phyloP scores from a whole-genome alignment of 1,140 invertebrate genomes.

The Lepidotrigona ventralis region DNA sequence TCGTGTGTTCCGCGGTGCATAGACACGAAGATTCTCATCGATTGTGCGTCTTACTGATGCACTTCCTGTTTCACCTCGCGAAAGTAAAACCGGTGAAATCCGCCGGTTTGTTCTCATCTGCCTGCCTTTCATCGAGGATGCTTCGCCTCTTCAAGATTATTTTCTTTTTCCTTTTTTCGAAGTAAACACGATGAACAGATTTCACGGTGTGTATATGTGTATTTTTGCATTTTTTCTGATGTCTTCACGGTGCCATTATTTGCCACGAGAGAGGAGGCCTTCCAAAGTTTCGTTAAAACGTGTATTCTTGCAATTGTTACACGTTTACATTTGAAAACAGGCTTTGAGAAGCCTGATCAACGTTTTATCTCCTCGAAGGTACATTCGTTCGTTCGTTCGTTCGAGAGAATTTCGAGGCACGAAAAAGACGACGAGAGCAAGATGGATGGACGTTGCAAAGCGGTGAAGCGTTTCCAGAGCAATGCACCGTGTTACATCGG shows the following conservation, averaged over 20 bases:
- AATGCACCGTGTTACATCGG: conserved; percentile 32
- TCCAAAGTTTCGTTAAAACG: too few species aligned
- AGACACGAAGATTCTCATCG: neutral
- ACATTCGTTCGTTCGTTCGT: neutral
- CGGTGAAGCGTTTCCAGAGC: conserved; percentile 27
- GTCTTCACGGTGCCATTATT: too few species aligned
- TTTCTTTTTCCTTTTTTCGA: neutral
- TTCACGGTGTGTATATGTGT: neutral
- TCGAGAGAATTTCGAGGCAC: neutral
- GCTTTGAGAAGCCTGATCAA: too few species aligned
- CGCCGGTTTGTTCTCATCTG: neutral
- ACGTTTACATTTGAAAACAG: too few species aligned
- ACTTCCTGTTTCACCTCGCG: conserved; percentile 5
- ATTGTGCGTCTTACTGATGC: neutral
- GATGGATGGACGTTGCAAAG: neutral
- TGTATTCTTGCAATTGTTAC: too few species aligned
- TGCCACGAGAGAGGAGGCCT: too few species aligned
- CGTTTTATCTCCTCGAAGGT: neutral
- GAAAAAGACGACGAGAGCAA: neutral
- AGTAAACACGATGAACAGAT: neutral
- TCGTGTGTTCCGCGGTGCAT: neutral
- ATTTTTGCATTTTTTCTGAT: neutral
- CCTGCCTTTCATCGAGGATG: neutral
- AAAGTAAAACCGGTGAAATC: conserved; percentile 27
- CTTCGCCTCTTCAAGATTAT: neutral